Base-by-base conservation (phyloP, 2,797 vertebrate genomes). In the Sebastes nivosus region DNA sequence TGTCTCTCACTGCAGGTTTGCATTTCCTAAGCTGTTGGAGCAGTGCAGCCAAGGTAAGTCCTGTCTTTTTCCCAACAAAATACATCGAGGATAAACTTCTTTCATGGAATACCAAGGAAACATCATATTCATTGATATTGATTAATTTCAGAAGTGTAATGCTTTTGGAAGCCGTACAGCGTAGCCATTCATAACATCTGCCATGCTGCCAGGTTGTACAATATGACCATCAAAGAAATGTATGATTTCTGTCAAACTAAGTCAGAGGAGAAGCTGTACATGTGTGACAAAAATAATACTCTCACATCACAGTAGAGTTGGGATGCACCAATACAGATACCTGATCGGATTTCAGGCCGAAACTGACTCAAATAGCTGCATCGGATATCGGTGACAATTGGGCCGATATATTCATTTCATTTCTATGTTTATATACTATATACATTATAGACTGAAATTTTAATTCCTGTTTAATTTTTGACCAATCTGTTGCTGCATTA, bases 1-100 rank as follows among this genome's bases (percentile, higher is more conserved):
- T 64, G 30, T 84, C 46, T 84, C 32, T 80, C 34, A 16, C 78
- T 77, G 38, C 13, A 99, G 98, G 89, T 97, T 98, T 86, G 94
- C 97, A 54, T 99, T 99, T 63, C 98, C 98, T 16, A 99, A 99
- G 87, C 96, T 98, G 84, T 89, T 99, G 95, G 98, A 99, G 92
- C 98, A 99, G 87, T 99, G 97, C 89, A 97, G 97, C 22, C 98
- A 98, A 95, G 98, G 98, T 99, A 92, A 67, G 93, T 80, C 68
- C 68, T 2, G 13, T 80, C 55, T 70, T 27, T 22, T 18, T 27
- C 29, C 20, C 67, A 34, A 25, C 24, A 22, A 36, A 60, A 75
- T 36, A 34, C 27, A 38, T 50, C 2, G 2, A 61, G 25, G 34
- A 72, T 24, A 4, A 27, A 34, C 32, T 16, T 67, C 7, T 36